These are phyloP conservation scores for Sturnira hondurensis DNA, from an alignment of 2,113 vertebrate genomes.

Conservation along the genomic window DNA sequence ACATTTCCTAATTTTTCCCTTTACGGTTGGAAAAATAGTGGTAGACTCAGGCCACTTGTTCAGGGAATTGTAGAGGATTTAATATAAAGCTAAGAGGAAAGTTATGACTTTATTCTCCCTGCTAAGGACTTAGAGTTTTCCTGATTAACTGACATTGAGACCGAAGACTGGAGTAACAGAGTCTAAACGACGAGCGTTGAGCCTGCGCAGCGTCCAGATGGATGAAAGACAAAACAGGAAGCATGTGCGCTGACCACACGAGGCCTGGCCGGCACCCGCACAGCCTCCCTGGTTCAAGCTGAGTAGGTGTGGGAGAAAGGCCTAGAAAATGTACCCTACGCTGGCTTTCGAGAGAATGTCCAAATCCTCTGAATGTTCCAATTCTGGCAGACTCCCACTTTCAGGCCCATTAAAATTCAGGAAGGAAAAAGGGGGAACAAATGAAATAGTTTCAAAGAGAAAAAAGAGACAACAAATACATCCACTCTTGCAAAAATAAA, in stretches of 20 bases:
- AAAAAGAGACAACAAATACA: constrained; percentile 57
- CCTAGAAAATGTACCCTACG: not conserved
- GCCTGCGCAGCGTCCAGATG: constrained; percentile 30
- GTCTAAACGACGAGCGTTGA: constrained; percentile 6
- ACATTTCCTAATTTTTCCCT: not conserved
- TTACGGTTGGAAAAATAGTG: constrained; percentile 50
- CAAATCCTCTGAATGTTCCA: too few species aligned
- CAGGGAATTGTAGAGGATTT: not conserved
- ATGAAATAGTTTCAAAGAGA: constrained; percentile 26
- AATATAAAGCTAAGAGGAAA: constrained; percentile 27
- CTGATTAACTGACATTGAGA: constrained; percentile 62
- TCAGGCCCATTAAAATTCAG: constrained; percentile 59
- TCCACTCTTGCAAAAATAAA: constrained; percentile 63
- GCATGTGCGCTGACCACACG: rapidly evolving
- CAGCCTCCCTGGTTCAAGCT: not conserved
- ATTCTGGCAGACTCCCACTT: constrained; percentile 49
- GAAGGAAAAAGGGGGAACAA: not conserved
- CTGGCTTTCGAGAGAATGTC: not conserved
- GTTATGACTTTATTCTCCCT: constrained; percentile 49
- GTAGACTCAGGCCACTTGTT: not conserved
- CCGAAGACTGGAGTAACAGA: constrained; percentile 56
- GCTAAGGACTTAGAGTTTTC: constrained; percentile 58
- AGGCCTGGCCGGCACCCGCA: not conserved
- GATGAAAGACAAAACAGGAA: constrained; percentile 53
- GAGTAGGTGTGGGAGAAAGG: constrained; percentile 5